phyloP scores from a whole-genome alignment of 2,113 vertebrate genomes.

The Colius striatus region DNA sequence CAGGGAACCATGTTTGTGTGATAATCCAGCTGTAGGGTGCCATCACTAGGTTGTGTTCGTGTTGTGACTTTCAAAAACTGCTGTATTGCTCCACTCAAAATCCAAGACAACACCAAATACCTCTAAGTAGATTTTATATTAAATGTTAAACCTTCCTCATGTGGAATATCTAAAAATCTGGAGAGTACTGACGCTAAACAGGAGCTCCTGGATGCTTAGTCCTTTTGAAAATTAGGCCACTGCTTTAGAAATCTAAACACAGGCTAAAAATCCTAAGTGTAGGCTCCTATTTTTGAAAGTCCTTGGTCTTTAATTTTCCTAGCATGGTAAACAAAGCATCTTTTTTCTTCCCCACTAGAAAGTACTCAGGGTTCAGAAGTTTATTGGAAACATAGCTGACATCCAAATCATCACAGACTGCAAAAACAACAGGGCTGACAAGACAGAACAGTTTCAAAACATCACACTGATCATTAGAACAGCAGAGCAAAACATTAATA shows the following conservation, averaged over 20 bases:
- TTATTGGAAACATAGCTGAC: conserved; percentile 66
- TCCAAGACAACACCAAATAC: neutral
- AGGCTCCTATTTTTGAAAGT: conserved; percentile 36
- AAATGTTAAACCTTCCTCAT: neutral
- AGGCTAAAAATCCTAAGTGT: neutral
- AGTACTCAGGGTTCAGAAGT: conserved; percentile 61
- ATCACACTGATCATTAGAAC: conserved; percentile 67
- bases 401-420: conserved; percentile 68
- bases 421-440: conserved; percentile 67
- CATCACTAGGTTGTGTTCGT: neutral
- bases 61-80: neutral
- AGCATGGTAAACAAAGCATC: conserved; percentile 33
- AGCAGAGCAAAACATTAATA: conserved; percentile 67
- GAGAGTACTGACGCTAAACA: neutral
- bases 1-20: neutral
- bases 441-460: conserved; percentile 67
- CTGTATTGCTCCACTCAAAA: neutral
- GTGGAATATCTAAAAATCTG: neutral
- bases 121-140: neutral
- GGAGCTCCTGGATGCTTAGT: neutral
- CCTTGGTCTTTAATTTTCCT: conserved; percentile 53
- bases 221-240: neutral
- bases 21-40: neutral
- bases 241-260: neutral
- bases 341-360: conserved; percentile 50